Evolutionary conservation across 2,113 vertebrate species (phyloP), one percentile per base, ranked within the genome.

Genomic region (Burhinus bistriatus): DNA sequence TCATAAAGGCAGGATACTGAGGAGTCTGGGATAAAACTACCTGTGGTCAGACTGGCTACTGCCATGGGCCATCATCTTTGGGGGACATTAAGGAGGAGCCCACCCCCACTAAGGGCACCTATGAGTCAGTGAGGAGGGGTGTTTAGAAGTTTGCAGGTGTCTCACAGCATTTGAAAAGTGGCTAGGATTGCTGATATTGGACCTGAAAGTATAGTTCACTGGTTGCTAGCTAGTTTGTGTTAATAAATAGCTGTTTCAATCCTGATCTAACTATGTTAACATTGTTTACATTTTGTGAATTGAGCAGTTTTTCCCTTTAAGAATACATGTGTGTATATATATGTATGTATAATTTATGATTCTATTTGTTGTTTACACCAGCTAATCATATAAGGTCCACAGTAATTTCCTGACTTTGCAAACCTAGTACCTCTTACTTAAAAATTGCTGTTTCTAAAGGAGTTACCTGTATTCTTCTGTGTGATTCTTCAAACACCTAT

Each of bases 91-190:
- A 23, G 12, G 12, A 45, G 2, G 25, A 7, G 20, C 6, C 2
- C 26, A 29, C 1, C 11, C 4, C 15, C 21, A 4, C 22, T 11
- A 1, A n/a, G 5, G 13, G 6, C 8, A n/a, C 9, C 11, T 20
- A 1, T 38, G 23, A 29, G 9, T 30, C 5, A 29, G 13, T 22
- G 15, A 16, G 11, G 25, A 66, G 9, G 15, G 5, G 1, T 57
- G 4, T 87, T 47, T 49, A 57, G 15, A 27, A 45, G 29, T 49
- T 9, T 38, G 4, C 38, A 36, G 15, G 11, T 42, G 20, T 51
- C 58, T 64, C 70, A 71, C 2, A 19, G 5, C 9, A 19, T 57
- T 83, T 71, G 47, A 15, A 19, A 93, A 71, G 16, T 62, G 44
- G 1, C 34, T 66, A 55, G 12, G 8, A 15, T 51, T 79, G 21